Evolutionary conservation across 2,888 invertebrate species (phyloP).

Genomic region (Orchestes rusci): DNA sequence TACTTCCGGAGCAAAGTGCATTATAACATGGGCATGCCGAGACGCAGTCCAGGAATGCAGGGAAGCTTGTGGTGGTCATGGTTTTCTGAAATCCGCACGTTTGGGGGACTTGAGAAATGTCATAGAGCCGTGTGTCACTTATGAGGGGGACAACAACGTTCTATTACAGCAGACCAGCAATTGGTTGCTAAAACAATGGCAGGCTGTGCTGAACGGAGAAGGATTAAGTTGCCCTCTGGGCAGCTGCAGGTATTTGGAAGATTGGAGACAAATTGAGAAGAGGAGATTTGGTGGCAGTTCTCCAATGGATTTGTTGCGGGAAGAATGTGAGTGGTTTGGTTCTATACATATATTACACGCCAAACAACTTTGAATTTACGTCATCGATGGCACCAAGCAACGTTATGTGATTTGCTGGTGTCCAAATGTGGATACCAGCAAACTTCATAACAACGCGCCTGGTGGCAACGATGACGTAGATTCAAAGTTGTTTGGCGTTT

Average conservation of each 20-base stretch:
- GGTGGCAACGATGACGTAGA: too few species aligned
- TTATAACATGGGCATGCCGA: conserved; percentile 69
- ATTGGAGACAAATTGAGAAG: conserved; percentile 46
- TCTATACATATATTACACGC: not conserved
- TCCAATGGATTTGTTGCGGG: not conserved
- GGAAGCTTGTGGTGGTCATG: conserved; percentile 86
- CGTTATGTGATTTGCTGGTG: too few species aligned
- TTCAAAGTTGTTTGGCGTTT: too few species aligned
- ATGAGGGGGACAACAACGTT: conserved; percentile 93
- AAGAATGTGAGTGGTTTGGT: conserved; percentile 1
- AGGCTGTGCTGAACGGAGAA: conserved; percentile 43
- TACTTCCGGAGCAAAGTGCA: conserved; percentile 59
- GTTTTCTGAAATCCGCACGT: conserved; percentile 73
- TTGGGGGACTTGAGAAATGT: conserved; percentile 78
- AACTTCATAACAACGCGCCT: too few species aligned
- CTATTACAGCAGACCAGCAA: conserved; percentile 85
- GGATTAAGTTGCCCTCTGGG: conserved; percentile 60
- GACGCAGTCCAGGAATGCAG: conserved; percentile 74
- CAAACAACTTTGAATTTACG: too few species aligned
- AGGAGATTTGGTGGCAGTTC: conserved; percentile 38
- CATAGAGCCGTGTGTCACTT: conserved; percentile 85
- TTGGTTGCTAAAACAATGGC: conserved; percentile 70
- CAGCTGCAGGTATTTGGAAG: conserved; percentile 60
- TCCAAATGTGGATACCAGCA: too few species aligned
- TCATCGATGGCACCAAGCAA: too few species aligned